Percentiles rank a stretch among this genome's conserved stretches.
Evolutionary conservation across 2,113 vertebrate genomes (phyloP).

Genomic region (Gambusia holbrooki): DNA sequence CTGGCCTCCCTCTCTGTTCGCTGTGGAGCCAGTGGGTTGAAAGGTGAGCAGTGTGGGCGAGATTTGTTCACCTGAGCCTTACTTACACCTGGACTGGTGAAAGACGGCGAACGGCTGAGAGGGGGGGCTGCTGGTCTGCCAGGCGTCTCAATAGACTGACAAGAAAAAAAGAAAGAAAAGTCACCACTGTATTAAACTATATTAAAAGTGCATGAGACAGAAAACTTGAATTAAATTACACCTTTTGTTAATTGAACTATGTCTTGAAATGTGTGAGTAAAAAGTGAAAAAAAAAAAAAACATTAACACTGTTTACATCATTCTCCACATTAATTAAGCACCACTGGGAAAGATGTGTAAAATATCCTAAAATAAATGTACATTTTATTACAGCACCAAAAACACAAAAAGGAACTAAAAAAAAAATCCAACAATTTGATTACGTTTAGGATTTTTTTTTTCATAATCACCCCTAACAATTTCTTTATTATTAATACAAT

Average conservation of each 20-base stretch:
- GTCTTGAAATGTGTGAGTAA: too few species aligned
- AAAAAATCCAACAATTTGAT: too few species aligned
- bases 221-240: not conserved
- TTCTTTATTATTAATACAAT: too few species aligned
- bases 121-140: constrained; percentile 75
- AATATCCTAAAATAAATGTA: not conserved
- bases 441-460: too few species aligned
- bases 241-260: not conserved
- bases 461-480: too few species aligned
- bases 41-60: constrained; percentile 79
- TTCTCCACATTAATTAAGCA: not conserved
- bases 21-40: constrained; percentile 75
- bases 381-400: too few species aligned
- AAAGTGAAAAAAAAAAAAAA: too few species aligned
- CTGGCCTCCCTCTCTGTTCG: constrained; percentile 68
- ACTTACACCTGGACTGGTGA: not conserved
- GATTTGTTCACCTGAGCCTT: constrained; percentile 33
- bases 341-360: not conserved
- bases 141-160: not conserved
- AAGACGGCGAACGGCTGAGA: constrained; percentile 60
- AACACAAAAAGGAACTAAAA: too few species aligned
- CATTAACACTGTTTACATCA: not conserved
- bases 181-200: not conserved
- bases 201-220: not conserved
- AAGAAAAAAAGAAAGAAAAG: not conserved